Evolutionary conservation across 2,888 invertebrate genomes (phyloP).

Genomic region (Phrixothrix hirtus): DNA sequence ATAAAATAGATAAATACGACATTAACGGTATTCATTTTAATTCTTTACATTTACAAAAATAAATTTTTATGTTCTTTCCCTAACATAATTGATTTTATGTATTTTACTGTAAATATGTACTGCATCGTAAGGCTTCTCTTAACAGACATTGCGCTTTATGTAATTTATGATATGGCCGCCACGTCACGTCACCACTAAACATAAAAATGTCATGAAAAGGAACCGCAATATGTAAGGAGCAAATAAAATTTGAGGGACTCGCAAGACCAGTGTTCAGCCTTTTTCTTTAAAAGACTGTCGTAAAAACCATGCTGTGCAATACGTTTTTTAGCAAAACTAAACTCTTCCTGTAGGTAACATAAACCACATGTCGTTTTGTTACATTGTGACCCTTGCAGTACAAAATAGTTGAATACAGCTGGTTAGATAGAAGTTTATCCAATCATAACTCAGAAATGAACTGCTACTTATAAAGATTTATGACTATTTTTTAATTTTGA

Average conservation of each 20-base stretch:
- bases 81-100: neutral
- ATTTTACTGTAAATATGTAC: neutral
- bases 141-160: constrained; percentile 30
- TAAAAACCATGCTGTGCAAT: constrained; percentile 28
- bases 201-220: constrained; percentile 39
- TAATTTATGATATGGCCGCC: constrained; percentile 35
- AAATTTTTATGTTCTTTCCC: neutral
- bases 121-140: constrained; percentile 2
- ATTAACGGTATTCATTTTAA: too few relatives aligned
- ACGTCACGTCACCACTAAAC: constrained; percentile 38
- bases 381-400: constrained; percentile 11
- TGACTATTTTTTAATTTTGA: too few relatives aligned
- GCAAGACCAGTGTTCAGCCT: constrained; percentile 21
- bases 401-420: constrained; percentile 1
- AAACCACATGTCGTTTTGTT: constrained; percentile 22
- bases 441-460: too few relatives aligned
- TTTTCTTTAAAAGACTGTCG: constrained; percentile 18
- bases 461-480: too few relatives aligned
- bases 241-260: constrained; percentile 30
- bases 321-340: constrained; percentile 21
- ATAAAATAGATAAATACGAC: too few relatives aligned
- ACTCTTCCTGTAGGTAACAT: constrained; percentile 16
- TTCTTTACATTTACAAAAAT: too few relatives aligned
- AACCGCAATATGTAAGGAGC: constrained; percentile 28
- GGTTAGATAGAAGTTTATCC: neutral